Evolutionary conservation across 2,888 invertebrate genomes (phyloP).

Genomic region (Hirudinaria manillensis): DNA sequence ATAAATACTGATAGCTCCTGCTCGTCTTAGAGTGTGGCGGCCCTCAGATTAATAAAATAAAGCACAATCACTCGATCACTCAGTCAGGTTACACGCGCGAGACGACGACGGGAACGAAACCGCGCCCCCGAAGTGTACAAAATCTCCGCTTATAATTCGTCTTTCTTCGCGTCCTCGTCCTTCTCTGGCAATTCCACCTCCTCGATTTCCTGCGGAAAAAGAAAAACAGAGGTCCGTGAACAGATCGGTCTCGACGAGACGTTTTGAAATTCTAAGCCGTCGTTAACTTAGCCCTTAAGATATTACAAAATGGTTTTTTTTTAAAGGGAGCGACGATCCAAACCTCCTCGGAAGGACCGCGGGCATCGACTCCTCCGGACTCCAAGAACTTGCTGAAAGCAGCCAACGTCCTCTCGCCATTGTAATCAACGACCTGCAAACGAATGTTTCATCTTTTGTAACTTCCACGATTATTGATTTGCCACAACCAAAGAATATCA

Average conservation of each 20-base stretch:
- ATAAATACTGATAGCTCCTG: too few species aligned
- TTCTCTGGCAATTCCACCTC: conserved; percentile 32
- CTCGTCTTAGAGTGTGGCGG: too few species aligned
- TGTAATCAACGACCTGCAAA: conserved; percentile 71
- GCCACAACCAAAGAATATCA: too few species aligned
- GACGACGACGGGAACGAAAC: too few species aligned
- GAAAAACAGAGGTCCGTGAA: background rate
- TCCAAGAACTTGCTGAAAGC: conserved; percentile 89
- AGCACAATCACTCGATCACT: too few species aligned
- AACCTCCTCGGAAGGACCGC: conserved; percentile 43
- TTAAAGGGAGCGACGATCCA: background rate
- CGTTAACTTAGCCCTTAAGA: background rate
- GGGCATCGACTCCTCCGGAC: conserved; percentile 73
- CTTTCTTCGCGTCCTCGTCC: conserved; percentile 30
- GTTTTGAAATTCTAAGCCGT: too few species aligned
- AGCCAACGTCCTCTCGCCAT: conserved; percentile 87
- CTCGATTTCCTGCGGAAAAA: conserved; percentile 30
- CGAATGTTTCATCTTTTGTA: too few species aligned
- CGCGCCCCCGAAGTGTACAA: too few species aligned
- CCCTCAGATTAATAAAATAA: too few species aligned
- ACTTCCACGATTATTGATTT: too few species aligned
- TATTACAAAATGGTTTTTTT: background rate
- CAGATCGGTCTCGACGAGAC: background rate
- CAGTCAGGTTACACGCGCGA: too few species aligned
- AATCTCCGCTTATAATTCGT: conserved; percentile 13